Conservation (phyloP, 2,113 vertebrate genomes). For the Hemibates koningsi region DNA sequence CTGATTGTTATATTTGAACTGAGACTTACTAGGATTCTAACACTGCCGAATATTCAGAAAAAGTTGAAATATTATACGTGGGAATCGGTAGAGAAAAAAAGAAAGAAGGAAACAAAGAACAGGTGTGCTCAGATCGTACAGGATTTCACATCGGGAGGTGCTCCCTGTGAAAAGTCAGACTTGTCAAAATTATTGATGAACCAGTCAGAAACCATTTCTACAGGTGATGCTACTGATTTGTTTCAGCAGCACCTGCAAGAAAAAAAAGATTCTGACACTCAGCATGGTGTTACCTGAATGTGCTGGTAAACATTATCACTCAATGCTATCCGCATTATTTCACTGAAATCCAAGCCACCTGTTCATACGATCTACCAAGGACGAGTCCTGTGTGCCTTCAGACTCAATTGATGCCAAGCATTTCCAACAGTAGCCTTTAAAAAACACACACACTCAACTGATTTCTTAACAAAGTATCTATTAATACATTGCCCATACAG, state of each 20-base stretch:
- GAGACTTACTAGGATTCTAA: not conserved
- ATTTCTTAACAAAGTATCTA: slow-evolving; percentile 27
- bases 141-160: not conserved
- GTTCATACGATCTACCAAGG: not conserved
- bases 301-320: not conserved
- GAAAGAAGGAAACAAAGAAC: not conserved
- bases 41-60: not conserved
- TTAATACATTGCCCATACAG: not conserved
- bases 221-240: not conserved
- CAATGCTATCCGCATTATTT: not conserved
- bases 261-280: not conserved
- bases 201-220: not conserved
- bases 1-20: not conserved
- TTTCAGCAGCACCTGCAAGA: not conserved
- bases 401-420: not conserved
- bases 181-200: slow-evolving; percentile 25
- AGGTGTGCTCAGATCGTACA: not conserved
- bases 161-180: not conserved
- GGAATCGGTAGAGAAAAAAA: not conserved
- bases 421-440: not conserved
- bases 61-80: not conserved
- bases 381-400: not conserved
- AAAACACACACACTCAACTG: not conserved
- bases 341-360: slow-evolving; percentile 9
- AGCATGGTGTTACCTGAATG: not conserved